Percentiles rank a stretch among this genome's conserved stretches.
These are phyloP conservation scores for Seira musarum DNA, from an alignment of 2,888 invertebrate genomes.

Conservation along the genomic window DNA sequence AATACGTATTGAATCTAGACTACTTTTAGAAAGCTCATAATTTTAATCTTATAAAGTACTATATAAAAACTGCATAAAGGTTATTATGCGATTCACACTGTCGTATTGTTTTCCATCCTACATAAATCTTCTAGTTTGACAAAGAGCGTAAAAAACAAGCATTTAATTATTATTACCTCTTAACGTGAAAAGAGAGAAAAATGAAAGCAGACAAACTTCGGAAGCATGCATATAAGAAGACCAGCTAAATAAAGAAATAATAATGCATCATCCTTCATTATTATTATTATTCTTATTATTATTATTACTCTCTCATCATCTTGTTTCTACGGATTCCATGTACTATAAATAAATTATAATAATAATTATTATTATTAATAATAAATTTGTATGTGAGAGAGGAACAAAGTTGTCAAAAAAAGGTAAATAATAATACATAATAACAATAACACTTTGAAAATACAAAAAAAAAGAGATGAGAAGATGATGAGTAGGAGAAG, in stretches of 20 bases:
- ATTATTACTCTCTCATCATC: constrained; percentile 43
- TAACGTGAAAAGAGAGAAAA: constrained; percentile 27
- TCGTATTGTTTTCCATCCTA: constrained; percentile 64
- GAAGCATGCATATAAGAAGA: constrained; percentile 30
- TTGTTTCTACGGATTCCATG: constrained; percentile 60
- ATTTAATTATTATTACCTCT: background rate
- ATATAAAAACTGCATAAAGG: constrained; percentile 28
- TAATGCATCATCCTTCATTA: constrained; percentile 43
- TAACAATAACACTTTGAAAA: constrained; percentile 20
- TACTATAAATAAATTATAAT: constrained; percentile 57
- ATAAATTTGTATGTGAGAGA: constrained; percentile 51
- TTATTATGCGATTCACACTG: constrained; percentile 53
- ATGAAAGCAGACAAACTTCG: constrained; percentile 30
- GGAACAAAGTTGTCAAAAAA: constrained; percentile 57
- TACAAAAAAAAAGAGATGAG: constrained; percentile 38
- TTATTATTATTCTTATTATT: constrained; percentile 35
- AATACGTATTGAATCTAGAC: constrained; percentile 61
- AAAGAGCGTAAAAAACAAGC: constrained; percentile 16
- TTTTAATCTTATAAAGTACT: constrained; percentile 57
- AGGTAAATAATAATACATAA: constrained; percentile 23
- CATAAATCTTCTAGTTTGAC: constrained; percentile 28
- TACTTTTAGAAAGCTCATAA: constrained; percentile 62
- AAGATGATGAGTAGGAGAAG: constrained; percentile 25
- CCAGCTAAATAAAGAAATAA: constrained; percentile 23
- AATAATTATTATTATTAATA: constrained; percentile 30